phyloP scores from a whole-genome alignment of 2,888 invertebrate genomes.

The Chalcis sispes region DNA sequence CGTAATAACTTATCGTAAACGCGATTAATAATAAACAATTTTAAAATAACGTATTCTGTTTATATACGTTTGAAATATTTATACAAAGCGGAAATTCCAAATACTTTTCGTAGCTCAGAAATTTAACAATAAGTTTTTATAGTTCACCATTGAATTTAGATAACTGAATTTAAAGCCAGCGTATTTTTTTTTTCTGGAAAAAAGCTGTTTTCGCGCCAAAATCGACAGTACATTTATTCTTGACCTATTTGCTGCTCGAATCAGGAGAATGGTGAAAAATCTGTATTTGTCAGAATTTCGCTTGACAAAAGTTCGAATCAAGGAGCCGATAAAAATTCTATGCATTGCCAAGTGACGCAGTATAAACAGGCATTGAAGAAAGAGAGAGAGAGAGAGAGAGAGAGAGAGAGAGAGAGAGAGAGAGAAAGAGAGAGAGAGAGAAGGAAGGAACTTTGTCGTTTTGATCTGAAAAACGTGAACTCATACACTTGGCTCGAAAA shows the following conservation, averaged over 20 bases:
- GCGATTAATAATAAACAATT: too few species aligned
- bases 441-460: neutral
- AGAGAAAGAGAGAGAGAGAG: neutral
- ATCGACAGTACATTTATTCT: constrained; percentile 21
- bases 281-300: constrained; percentile 55
- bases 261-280: constrained; percentile 32
- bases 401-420: too few species aligned
- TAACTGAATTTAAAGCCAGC: neutral
- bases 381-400: constrained; percentile 17
- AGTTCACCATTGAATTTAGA: constrained; percentile 10
- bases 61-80: too few species aligned
- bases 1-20: too few species aligned
- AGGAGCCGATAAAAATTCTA: constrained; percentile 57
- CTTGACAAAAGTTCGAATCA: constrained; percentile 58
- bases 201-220: neutral
- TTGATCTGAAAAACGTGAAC: neutral
- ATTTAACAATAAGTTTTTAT: too few species aligned
- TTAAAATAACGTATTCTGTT: too few species aligned
- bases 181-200: too few species aligned
- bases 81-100: too few species aligned
- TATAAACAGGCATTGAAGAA: constrained; percentile 50
- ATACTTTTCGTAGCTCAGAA: too few species aligned
- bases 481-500: neutral
- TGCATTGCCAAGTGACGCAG: constrained; percentile 57
- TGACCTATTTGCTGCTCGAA: constrained; percentile 46